Evolutionary conservation across 2,113 vertebrate species (phyloP), one percentile per base, ranked within the genome.

Genomic region (Pseudorasbora parva): DNA sequence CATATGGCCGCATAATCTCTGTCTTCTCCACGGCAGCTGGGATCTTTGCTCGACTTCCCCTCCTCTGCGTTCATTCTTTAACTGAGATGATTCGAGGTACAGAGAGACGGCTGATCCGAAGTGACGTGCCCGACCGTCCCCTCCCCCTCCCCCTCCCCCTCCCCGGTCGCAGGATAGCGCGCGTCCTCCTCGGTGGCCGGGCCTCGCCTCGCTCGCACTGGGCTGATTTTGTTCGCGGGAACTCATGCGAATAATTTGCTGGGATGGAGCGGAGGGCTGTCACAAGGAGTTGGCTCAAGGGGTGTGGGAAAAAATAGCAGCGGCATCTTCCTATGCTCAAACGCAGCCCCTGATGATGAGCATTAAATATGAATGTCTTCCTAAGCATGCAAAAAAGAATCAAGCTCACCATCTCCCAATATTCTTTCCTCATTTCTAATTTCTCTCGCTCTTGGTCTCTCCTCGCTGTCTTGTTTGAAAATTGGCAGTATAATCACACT

Each of bases 211-310:
- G 88, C 91, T 91, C 88, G 91, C 91, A 90, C 92, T 93, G 91
- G 90, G 91, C 92, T 94, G 93, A 94, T 94, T 94, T 94, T 94
- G 93, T 94, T 94, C 92, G 64, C 83, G 80, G 87, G 85, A 92
- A 89, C 91, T 94, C 93, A 93, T 93, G 94, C 93, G 90, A 89
- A 91, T 94, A 93, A 94, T 94, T 94, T 93, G 92, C 92, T 83
- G 88, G 93, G 93, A 94, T 93, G 93, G 92, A 91, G 91, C 88
- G 91, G 92, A 94, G 91, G 91, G 93, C 92, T 94, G 93, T 94
- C 94, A 93, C 91, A 92, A 92, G 94, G 89, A 93, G 93, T 94
- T 93, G 93, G 93, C 92, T 94, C 93, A 92, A 94, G 91, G 94
- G 93, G 90, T 94, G 92, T 93, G 93, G 93, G 93, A 92, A 94